Conservation (phyloP, 2,888 invertebrate species). For the Dicyrtomina minuta region DNA sequence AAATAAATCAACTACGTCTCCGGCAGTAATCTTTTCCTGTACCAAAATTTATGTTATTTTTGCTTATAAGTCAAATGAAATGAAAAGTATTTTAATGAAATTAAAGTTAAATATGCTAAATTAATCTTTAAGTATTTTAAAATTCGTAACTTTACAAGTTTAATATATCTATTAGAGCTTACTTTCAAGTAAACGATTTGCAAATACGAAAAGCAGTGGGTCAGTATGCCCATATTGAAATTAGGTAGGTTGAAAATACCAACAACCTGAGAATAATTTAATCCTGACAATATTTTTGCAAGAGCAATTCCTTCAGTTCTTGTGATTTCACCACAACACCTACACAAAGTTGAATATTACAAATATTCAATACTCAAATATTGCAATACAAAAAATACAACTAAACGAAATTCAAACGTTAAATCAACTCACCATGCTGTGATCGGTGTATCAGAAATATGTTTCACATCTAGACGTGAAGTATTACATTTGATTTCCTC, state of each 20-base stretch:
- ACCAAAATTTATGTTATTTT: not conserved
- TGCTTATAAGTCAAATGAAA: too few species aligned
- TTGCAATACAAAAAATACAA: not conserved
- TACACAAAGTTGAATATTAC: too few species aligned
- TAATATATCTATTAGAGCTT: not conserved
- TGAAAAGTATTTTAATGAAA: not conserved
- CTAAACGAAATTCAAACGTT: not conserved
- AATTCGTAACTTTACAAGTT: conserved; percentile 4
- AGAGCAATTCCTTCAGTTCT: conserved; percentile 47
- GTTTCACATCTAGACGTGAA: not conserved
- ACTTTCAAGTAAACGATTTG: conserved; percentile 39
- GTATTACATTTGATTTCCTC: not conserved
- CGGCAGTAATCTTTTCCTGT: conserved; percentile 19
- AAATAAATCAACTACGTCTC: conserved; percentile 44
- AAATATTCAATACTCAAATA: too few species aligned
- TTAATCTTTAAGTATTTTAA: too few species aligned
- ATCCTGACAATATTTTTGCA: conserved; percentile 43
- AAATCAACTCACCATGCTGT: not conserved
- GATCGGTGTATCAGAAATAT: not conserved
- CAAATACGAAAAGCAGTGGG: conserved; percentile 44
- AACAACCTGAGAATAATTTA: conserved; percentile 45
- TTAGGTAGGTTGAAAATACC: conserved; percentile 38
- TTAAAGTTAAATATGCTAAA: too few species aligned
- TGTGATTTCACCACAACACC: conserved; percentile 49
- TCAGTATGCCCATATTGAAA: conserved; percentile 45